phyloP scores from a whole-genome alignment of 1,140 invertebrate species.

The Elymnias hypermnestra region DNA sequence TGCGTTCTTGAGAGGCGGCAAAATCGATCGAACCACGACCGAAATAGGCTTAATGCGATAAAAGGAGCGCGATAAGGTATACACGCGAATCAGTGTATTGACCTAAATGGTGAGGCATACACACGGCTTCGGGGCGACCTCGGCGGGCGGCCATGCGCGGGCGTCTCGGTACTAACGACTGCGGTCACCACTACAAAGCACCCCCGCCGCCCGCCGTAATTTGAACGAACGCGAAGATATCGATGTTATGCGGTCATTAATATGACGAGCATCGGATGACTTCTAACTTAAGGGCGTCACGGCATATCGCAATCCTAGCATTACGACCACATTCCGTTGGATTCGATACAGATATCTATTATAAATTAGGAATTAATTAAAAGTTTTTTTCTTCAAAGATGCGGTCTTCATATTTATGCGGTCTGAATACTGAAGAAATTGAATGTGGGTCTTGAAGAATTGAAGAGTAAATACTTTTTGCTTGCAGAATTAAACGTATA shows the following conservation, averaged over 20 bases:
- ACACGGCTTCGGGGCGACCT: conserved; percentile 62
- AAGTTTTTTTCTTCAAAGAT: background rate
- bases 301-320: conserved; percentile 12
- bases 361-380: conserved; percentile 17
- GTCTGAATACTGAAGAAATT: no score
- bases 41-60: conserved; percentile 71
- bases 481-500: background rate
- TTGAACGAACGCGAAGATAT: conserved; percentile 58
- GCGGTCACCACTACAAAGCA: conserved; percentile 53
- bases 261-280: conserved; percentile 46
- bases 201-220: conserved; percentile 57
- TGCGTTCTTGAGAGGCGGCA: conserved; percentile 34
- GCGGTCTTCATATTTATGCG: no score
- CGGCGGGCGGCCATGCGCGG: conserved; percentile 52
- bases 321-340: conserved; percentile 42
- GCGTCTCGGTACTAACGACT: conserved; percentile 59
- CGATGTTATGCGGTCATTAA: conserved; percentile 66
- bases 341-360: conserved; percentile 41
- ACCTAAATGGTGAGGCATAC: conserved; percentile 55
- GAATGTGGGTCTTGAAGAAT: background rate
- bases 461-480: background rate
- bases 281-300: conserved; percentile 17
- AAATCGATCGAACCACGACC: conserved; percentile 59
- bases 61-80: conserved; percentile 64
- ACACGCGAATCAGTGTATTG: conserved; percentile 70